These are phyloP conservation scores for Blastobasis adustella DNA, from an alignment of 2,888 invertebrate species.

Conservation along the genomic window DNA sequence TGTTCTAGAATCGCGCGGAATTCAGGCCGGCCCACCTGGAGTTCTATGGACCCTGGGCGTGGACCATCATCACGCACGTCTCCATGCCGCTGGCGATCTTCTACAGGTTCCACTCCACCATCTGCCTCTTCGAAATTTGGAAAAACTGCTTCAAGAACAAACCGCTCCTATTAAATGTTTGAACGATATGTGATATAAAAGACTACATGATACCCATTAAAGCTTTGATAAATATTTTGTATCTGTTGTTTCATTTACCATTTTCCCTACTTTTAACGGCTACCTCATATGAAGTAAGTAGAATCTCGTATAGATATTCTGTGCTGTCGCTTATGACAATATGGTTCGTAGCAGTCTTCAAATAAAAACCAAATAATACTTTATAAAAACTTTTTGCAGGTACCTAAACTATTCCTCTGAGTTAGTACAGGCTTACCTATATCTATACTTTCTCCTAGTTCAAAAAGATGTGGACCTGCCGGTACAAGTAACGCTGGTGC, in stretches of 20 bases:
- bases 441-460: too few species aligned
- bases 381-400: too few species aligned
- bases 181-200: constrained; percentile 3
- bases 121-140: constrained; percentile 95
- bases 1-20: constrained; percentile 81
- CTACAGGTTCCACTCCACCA: constrained; percentile 93
- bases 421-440: too few species aligned
- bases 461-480: too few species aligned
- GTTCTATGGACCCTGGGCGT: constrained; percentile 91
- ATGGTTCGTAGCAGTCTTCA: too few species aligned
- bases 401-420: too few species aligned
- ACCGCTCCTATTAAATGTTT: constrained; percentile 65
- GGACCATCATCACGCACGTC: constrained; percentile 93
- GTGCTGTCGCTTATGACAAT: too few species aligned
- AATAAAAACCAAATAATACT: too few species aligned
- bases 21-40: constrained; percentile 87
- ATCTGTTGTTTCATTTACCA: background rate
- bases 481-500: too few species aligned
- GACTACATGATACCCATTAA: background rate
- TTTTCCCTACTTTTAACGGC: background rate
- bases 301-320: background rate
- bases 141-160: constrained; percentile 88
- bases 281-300: background rate
- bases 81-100: constrained; percentile 93
- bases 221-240: background rate